Conservation (phyloP, 1,140 invertebrate species). For the Bilobella aurantiaca region DNA sequence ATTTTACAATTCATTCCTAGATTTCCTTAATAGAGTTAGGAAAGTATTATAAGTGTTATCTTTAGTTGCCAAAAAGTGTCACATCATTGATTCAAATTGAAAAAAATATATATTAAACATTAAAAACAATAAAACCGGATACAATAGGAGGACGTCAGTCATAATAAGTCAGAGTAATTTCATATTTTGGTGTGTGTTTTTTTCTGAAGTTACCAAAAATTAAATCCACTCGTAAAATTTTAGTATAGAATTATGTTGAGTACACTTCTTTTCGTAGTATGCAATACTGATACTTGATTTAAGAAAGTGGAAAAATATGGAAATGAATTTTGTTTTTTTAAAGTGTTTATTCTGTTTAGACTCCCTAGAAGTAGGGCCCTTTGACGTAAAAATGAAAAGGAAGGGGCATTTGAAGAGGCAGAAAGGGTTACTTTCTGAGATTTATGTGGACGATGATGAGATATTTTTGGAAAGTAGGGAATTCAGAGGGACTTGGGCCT, state of each 20-base stretch:
- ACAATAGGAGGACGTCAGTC: not conserved
- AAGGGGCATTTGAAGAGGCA: not conserved
- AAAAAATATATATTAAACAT: not conserved
- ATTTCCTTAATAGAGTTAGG: no score
- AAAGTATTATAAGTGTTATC: no score
- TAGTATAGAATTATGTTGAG: not conserved
- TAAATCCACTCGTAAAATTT: not conserved
- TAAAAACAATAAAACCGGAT: not conserved
- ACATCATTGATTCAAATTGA: not conserved
- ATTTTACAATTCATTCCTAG: not conserved
- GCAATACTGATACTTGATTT: not conserved
- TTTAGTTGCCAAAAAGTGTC: not conserved
- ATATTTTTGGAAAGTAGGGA: no score
- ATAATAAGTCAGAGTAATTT: not conserved
- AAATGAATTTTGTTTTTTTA: not conserved
- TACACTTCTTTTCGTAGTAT: no score
- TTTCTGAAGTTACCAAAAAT: not conserved
- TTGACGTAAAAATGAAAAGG: not conserved
- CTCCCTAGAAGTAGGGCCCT: not conserved
- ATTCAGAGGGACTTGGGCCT: slow-evolving; percentile 16
- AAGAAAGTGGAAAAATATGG: not conserved
- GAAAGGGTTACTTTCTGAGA: slow-evolving; percentile 12
- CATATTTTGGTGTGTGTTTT: not conserved
- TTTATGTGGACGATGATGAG: slow-evolving; percentile 31
- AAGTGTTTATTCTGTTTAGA: not conserved